Evolutionary conservation across 2,797 vertebrate genomes (phyloP).

Genomic region (Xerus rutilus): DNA sequence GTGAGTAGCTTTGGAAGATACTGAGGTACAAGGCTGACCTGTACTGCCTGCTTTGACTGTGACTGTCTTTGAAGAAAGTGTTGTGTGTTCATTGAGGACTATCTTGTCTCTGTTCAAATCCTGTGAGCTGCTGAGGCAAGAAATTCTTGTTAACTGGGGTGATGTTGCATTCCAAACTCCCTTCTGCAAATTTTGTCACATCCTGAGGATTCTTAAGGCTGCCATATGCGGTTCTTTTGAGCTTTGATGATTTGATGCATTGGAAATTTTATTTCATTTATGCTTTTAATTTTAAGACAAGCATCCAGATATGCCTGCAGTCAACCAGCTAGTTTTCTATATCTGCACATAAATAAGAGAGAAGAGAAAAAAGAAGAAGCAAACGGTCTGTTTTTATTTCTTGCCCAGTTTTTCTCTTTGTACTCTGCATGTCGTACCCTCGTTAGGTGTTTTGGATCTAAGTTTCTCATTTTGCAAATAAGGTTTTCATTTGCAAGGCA

Average conservation of each 20-base stretch:
- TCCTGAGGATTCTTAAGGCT: constrained; percentile 48
- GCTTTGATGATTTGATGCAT: constrained; percentile 57
- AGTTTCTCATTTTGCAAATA: constrained; percentile 54
- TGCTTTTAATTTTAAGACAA: constrained; percentile 74
- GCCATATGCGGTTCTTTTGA: constrained; percentile 47
- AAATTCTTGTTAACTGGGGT: constrained; percentile 55
- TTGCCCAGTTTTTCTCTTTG: constrained; percentile 12
- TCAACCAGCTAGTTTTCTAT: constrained; percentile 44
- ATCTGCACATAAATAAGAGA: constrained; percentile 58
- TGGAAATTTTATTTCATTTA: constrained; percentile 74
- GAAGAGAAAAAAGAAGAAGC: background rate
- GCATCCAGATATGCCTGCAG: constrained; percentile 44
- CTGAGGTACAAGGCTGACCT: background rate
- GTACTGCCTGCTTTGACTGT: background rate
- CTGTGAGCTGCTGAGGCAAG: constrained; percentile 60
- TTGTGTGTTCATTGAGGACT: constrained; percentile 14
- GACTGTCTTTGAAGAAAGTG: constrained; percentile 1
- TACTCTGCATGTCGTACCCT: background rate
- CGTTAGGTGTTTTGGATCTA: constrained; percentile 19
- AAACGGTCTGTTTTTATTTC: background rate
- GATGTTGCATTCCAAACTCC: background rate
- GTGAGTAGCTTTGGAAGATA: constrained; percentile 9
- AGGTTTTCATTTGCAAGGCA: constrained; percentile 44
- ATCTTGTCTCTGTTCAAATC: background rate
- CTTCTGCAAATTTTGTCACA: constrained; percentile 26